Base-by-base conservation (phyloP, 1,140 invertebrate genomes). In the Potamilus streckersoni region DNA sequence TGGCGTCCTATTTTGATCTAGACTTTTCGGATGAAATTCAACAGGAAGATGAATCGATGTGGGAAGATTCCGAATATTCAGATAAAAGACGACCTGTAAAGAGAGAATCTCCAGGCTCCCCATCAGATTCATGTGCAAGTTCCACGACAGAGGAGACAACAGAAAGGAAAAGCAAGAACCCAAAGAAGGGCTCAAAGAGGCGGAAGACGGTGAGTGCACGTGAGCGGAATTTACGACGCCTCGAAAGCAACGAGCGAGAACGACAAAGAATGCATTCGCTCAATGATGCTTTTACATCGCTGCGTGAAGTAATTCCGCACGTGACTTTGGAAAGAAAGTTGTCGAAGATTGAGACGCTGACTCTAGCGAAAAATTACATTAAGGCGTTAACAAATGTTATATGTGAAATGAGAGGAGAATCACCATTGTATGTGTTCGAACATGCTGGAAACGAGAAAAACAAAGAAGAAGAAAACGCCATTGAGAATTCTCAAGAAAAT, bases 371-470 rank as follows among this genome's bases (percentile, higher is more conserved):
- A 90, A 95, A 96, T 91, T 96, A 96, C 89, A 96, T 96, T 86
- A 95, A 95, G 92, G 95, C 95, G 49, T 91, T 96, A 79, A 96
- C 95, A 67, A 95, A 96, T 89, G 94, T 95, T 76, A 95, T 96
- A 87, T 95, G 94, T 88, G 93, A 94, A 82, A 94, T 95, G 92
- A 90, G 94, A 72, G 93, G 93, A 67, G 93, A 94, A 76, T 76
- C 79, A 3, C 38, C 65, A 27, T 69, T 77, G n/a, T 77, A 72
- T 67, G 64, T 49, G 38, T 49, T 49, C 11, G 38, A 49, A 49
- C 38, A 49, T 49, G 38, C 11, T 49, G 38, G 38, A 49, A 49
- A 49, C 38, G 38, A 49, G 11, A 49, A 49, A 6, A 49, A 49
- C 5, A 49, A 49, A 49, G 38, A 49, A 8, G 38, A 49, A 49